phyloP scores from a whole-genome alignment of 2,888 invertebrate genomes.

The Zaprionus bogoriensis region DNA sequence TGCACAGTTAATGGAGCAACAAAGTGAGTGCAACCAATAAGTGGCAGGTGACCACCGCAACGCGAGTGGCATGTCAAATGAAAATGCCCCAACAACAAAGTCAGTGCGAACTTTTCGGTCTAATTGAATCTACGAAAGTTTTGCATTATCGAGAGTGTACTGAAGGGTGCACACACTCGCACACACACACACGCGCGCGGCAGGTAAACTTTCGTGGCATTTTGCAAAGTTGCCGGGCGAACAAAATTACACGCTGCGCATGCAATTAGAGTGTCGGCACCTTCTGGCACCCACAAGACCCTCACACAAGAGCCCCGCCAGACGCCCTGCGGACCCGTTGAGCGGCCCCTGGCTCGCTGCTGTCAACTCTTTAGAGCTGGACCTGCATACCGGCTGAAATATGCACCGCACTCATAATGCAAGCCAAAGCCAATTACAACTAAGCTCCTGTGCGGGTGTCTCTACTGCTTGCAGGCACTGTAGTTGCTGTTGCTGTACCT shows the following conservation, averaged over 20 bases:
- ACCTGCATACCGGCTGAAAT: constrained; percentile 34
- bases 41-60: background rate
- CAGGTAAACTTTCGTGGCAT: constrained; percentile 35
- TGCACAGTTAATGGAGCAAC: background rate
- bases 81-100: constrained; percentile 34
- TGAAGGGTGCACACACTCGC: too few species aligned
- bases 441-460: constrained; percentile 35
- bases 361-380: constrained; percentile 45
- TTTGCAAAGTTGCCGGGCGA: constrained; percentile 32
- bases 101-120: constrained; percentile 28
- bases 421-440: constrained; percentile 46
- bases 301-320: too few species aligned
- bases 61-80: constrained; percentile 1
- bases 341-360: too few species aligned
- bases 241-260: constrained; percentile 42
- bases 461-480: constrained; percentile 1
- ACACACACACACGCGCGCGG: background rate
- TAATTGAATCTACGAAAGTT: constrained; percentile 49
- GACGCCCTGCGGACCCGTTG: too few species aligned
- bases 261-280: constrained; percentile 66
- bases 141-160: constrained; percentile 21
- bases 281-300: too few species aligned
- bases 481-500: background rate
- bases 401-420: constrained; percentile 24
- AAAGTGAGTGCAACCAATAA: background rate